These are phyloP conservation scores for Pseudopipra pipra DNA, from an alignment of 2,113 vertebrate species.

Conservation along the genomic window DNA sequence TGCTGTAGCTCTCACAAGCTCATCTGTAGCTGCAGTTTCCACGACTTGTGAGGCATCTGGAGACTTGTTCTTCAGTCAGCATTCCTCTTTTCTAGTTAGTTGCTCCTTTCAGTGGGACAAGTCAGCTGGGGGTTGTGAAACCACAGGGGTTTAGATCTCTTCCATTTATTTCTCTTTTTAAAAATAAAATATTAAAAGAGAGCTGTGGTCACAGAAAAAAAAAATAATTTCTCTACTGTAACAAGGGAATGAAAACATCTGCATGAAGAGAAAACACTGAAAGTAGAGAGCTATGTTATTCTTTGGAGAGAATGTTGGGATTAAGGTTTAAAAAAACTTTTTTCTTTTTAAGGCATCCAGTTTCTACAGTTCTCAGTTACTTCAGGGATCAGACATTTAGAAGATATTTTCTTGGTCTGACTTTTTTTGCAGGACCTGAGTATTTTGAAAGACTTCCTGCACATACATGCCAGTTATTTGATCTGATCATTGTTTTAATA, in stretches of 20 bases:
- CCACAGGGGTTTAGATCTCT: background rate
- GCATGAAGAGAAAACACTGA: slow-evolving; percentile 23
- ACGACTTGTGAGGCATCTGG: background rate
- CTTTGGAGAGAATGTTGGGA: slow-evolving; percentile 51
- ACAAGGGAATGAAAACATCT: slow-evolving; percentile 43
- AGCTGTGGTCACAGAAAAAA: slow-evolving; percentile 18
- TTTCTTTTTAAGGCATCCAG: slow-evolving; percentile 14
- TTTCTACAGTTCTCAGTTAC: slow-evolving; percentile 27
- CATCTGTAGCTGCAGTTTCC: background rate
- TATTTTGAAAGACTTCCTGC: slow-evolving; percentile 61
- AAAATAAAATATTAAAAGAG: slow-evolving; percentile 12
- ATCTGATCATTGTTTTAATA: slow-evolving; percentile 66
- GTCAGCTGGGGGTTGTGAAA: background rate
- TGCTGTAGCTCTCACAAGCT: background rate
- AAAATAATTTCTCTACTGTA: background rate
- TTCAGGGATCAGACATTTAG: slow-evolving; percentile 28
- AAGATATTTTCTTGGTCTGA: slow-evolving; percentile 46
- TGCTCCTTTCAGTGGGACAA: background rate
- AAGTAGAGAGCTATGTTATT: slow-evolving; percentile 56
- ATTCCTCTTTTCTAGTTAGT: background rate
- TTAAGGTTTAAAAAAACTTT: slow-evolving; percentile 46
- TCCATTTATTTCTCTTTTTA: slow-evolving; percentile 10
- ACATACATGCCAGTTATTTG: slow-evolving; percentile 51
- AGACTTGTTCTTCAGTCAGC: background rate
- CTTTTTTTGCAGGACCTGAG: slow-evolving; percentile 37